phyloP scores from a whole-genome alignment of 2,888 invertebrate species.

The Sinhomidia bicolor region DNA sequence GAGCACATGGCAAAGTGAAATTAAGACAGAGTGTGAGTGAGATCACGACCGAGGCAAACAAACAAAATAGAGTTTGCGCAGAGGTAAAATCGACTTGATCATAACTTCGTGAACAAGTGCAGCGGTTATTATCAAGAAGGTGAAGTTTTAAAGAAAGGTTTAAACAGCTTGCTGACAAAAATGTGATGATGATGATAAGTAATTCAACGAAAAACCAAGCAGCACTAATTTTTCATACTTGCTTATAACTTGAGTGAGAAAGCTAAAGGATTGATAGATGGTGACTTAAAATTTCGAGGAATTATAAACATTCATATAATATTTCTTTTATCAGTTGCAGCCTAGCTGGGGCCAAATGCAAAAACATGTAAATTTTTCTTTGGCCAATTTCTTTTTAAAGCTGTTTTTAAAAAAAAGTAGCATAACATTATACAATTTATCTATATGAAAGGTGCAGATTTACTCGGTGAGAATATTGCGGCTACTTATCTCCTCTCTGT shows the following conservation, averaged over 20 bases:
- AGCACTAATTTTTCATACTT: too few relatives aligned
- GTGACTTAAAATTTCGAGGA: not conserved
- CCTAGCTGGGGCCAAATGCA: not conserved
- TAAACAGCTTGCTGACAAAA: constrained; percentile 11
- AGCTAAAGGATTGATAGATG: not conserved
- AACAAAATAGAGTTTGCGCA: constrained; percentile 24
- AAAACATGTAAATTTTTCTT: not conserved
- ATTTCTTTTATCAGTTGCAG: not conserved
- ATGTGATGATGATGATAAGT: not conserved
- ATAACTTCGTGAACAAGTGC: constrained; percentile 24
- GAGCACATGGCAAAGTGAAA: constrained; percentile 54
- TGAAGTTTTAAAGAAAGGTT: constrained; percentile 1
- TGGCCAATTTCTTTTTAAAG: not conserved
- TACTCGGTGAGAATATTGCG: not conserved
- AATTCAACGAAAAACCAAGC: not conserved
- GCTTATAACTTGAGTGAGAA: not conserved
- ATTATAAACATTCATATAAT: not conserved
- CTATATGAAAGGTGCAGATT: not conserved
- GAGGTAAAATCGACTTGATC: constrained; percentile 23
- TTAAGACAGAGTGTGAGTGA: constrained; percentile 38
- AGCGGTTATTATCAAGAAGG: not conserved
- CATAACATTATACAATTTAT: not conserved
- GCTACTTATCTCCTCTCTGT: not conserved
- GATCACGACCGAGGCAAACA: constrained; percentile 57
- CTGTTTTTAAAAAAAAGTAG: not conserved